Percentiles rank a stretch among this genome's conserved stretches.
phyloP scores from a whole-genome alignment of 2,113 vertebrate genomes.

The Noctilio leporinus region DNA sequence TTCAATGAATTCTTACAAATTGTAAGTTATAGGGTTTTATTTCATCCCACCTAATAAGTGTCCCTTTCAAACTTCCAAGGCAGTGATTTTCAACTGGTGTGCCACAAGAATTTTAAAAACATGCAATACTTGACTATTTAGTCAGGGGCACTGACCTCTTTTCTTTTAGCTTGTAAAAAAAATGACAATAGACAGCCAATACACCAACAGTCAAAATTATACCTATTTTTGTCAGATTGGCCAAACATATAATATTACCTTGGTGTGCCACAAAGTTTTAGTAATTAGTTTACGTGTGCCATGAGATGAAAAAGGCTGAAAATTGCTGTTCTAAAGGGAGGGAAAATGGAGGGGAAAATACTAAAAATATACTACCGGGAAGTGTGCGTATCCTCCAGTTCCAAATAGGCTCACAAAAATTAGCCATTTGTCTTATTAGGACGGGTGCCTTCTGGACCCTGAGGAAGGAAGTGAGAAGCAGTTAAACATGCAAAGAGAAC shows the following conservation, averaged over 20 bases:
- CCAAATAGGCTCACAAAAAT: not conserved
- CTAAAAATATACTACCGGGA: not conserved
- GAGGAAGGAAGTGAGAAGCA: not conserved
- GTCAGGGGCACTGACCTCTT: not conserved
- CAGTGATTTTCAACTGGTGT: not conserved
- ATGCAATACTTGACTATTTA: not conserved
- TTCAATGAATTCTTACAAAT: slow-evolving; percentile 3
- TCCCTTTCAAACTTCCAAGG: not conserved
- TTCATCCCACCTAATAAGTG: not conserved
- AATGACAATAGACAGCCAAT: not conserved
- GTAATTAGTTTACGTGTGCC: not conserved
- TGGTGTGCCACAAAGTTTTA: not conserved
- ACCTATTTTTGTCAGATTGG: not conserved
- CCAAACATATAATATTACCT: not conserved
- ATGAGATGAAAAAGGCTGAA: not conserved
- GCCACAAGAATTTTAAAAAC: not conserved
- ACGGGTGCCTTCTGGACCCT: not conserved
- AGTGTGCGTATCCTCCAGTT: not conserved
- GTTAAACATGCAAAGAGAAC: not conserved
- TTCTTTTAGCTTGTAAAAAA: not conserved
- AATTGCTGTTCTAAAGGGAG: not conserved
- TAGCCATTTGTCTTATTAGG: not conserved
- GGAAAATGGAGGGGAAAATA: not conserved
- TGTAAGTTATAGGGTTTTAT: not conserved
- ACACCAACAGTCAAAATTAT: not conserved